Evolutionary conservation across 2,797 vertebrate genomes (phyloP), one percentile per base, ranked within the genome.

Genomic region (Taenioides sp.): DNA sequence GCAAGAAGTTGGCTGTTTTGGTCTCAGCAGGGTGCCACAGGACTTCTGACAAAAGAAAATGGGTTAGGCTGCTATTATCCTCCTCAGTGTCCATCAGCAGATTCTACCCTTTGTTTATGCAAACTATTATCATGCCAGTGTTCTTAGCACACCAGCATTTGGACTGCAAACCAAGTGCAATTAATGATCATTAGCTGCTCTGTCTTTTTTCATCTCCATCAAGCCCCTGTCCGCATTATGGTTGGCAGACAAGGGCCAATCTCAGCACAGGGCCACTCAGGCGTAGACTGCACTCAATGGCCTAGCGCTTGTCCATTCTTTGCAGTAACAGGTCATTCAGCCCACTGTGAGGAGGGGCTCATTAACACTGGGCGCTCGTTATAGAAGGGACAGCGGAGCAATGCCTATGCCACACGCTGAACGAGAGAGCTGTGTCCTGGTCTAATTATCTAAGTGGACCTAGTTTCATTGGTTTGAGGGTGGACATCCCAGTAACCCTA

Each of bases 181-280:
- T 98, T 96, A 98, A 96, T 94, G 94, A 97, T 97, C 96, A 96
- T 97, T 97, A 96, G 96, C 96, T 95, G 94, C 84, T 92, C 94
- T 96, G 98, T 97, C 97, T 95, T 79, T 76, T 92, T 88, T 43
- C 82, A 73, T 93, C 95, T 95, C 93, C 95, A 81, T 96, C 95
- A 97, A 95, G 94, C 91, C 93, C 84, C 92, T 89, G 89, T 89
- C 92, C 67, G 72, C 78, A 77, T 69, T 16, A 37, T 65, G 74
- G 80, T 77, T 72, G 69, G 73, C 47, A 75, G 74, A 77, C 72
- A 40, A 54, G 73, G 87, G 87, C 96, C 95, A 96, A 94, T 96
- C 86, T 81, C 78, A 77, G 86, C 73, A 1, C 84, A 71, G 82
- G 82, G 79, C 91, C 86, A 84, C 75, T 95, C 95, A 95, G 92